A percentile compares a stretch with the other conserved stretches of the same genome.
These are phyloP conservation scores for Timema podura DNA, from an alignment of 2,888 invertebrate genomes.

Conservation along the genomic window DNA sequence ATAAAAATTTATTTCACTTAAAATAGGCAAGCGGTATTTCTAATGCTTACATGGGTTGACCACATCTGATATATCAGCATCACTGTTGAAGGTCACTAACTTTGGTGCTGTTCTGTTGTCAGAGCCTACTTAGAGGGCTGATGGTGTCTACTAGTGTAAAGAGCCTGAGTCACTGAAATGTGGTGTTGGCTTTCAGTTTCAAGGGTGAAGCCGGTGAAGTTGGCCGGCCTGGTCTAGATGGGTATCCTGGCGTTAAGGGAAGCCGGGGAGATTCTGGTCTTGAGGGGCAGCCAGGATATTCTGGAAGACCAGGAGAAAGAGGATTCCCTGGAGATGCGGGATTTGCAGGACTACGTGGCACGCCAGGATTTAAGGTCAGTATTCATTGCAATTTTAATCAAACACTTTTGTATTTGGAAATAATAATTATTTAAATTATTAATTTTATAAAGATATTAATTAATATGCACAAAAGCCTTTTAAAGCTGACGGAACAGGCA, in stretches of 20 bases:
- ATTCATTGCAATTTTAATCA: neutral
- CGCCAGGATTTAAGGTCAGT: slow-evolving; percentile 43
- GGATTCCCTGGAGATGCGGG: slow-evolving; percentile 51
- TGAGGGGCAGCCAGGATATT: slow-evolving; percentile 39
- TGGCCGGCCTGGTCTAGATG: slow-evolving; percentile 48
- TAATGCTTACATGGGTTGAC: too few relatives aligned
- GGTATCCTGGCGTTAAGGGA: slow-evolving; percentile 41
- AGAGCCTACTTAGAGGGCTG: too few relatives aligned
- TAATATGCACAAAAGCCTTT: neutral
- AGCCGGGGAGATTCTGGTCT: slow-evolving; percentile 44
- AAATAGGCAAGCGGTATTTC: too few relatives aligned
- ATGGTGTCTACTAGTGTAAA: neutral
- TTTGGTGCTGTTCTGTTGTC: too few relatives aligned
- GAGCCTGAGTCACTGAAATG: too few relatives aligned
- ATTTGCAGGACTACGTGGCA: slow-evolving; percentile 47
- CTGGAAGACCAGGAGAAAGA: slow-evolving; percentile 41
- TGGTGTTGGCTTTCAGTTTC: slow-evolving; percentile 17
- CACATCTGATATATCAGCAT: too few relatives aligned
- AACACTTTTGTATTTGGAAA: neutral
- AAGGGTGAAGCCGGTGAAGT: slow-evolving; percentile 53
- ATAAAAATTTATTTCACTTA: too few relatives aligned
- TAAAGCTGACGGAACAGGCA: too few relatives aligned
- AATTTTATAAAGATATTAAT: neutral
- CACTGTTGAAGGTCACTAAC: too few relatives aligned
- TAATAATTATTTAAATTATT: neutral